Evolutionary conservation across 2,888 invertebrate species (phyloP).

Genomic region (Chymomyza procnemis): DNA sequence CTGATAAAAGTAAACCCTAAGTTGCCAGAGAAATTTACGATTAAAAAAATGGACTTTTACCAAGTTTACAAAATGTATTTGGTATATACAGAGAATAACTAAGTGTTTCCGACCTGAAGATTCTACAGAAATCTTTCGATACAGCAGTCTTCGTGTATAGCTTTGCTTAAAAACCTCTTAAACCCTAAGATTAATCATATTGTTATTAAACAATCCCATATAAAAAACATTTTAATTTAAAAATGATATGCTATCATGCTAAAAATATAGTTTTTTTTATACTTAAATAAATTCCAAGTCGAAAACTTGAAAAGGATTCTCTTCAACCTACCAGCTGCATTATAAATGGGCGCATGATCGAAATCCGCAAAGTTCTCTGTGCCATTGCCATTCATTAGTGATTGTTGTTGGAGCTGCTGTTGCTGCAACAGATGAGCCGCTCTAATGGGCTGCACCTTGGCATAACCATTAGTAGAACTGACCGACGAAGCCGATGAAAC

Average conservation of each 20-base stretch:
- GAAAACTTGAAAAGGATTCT: not conserved
- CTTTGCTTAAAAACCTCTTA: too few species aligned
- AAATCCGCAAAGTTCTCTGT: conserved; percentile 84
- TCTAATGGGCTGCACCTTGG: conserved; percentile 74
- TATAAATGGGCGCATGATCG: conserved; percentile 85
- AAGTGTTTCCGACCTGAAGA: too few species aligned
- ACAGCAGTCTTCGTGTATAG: too few species aligned
- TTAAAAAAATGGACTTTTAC: too few species aligned
- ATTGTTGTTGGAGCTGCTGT: conserved; percentile 29
- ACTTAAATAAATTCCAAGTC: not conserved
- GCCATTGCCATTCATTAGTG: conserved; percentile 61
- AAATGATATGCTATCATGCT: not conserved
- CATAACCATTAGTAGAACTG: conserved; percentile 74
- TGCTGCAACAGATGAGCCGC: conserved; percentile 63
- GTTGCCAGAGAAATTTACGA: too few species aligned
- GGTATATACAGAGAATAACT: too few species aligned
- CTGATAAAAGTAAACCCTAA: too few species aligned
- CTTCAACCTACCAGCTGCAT: conserved; percentile 79
- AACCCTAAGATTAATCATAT: not conserved
- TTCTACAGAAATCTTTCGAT: too few species aligned
- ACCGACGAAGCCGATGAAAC: conserved; percentile 65
- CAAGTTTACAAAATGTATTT: too few species aligned
- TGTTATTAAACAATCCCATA: not conserved
- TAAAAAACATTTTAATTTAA: not conserved
- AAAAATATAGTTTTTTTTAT: not conserved